These are phyloP conservation scores for Phataginus tetradactyla DNA, from an alignment of 2,797 vertebrate species.

Conservation along the genomic window DNA sequence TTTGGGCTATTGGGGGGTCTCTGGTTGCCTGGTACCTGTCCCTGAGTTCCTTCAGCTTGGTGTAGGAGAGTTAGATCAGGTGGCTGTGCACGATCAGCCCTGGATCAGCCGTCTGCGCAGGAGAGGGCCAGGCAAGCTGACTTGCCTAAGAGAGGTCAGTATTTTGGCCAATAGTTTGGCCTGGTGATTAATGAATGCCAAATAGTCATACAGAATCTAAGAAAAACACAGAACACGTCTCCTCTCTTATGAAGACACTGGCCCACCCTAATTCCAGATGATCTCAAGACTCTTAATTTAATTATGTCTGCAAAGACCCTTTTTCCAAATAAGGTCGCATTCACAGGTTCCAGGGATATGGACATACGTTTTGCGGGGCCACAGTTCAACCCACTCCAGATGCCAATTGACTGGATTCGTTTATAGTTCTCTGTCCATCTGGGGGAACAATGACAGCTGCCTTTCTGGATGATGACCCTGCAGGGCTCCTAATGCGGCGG, in stretches of 20 bases:
- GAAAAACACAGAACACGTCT: not conserved
- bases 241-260: not conserved
- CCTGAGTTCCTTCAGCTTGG: too few species aligned
- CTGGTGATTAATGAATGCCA: not conserved
- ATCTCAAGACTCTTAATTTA: not conserved
- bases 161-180: not conserved
- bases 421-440: not conserved
- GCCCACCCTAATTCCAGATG: not conserved
- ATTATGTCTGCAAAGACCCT: not conserved
- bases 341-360: not conserved
- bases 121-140: not conserved
- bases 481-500: too few species aligned
- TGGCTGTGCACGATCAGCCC: not conserved
- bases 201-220: not conserved
- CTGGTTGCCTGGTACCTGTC: not conserved
- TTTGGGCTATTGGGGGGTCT: not conserved
- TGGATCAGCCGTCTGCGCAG: not conserved
- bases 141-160: not conserved
- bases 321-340: not conserved
- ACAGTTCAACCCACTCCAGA: not conserved
- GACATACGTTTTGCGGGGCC: not conserved
- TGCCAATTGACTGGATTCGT: not conserved
- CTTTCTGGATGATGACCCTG: not conserved
- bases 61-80: too few species aligned
- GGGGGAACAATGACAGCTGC: not conserved